These are phyloP conservation scores for Lasioglossum villosulum DNA, from an alignment of 2,888 invertebrate species.

Conservation along the genomic window DNA sequence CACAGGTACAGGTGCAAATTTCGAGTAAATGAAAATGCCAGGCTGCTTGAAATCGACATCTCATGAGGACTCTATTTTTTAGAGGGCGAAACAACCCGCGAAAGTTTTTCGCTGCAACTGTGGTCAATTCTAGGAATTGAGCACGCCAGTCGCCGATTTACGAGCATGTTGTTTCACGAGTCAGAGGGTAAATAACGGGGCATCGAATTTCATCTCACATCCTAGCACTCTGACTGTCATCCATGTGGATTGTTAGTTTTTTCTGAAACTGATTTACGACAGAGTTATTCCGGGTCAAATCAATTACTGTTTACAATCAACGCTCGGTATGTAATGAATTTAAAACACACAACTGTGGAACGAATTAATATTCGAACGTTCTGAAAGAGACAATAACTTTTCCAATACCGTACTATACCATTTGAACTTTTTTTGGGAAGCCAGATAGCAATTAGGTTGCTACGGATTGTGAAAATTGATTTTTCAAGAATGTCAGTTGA, in stretches of 20 bases:
- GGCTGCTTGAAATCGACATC: not conserved
- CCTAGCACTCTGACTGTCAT: conserved; percentile 18
- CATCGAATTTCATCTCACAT: conserved; percentile 25
- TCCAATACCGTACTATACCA: too few relatives aligned
- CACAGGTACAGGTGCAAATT: not conserved
- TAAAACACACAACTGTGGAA: not conserved
- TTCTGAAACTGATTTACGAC: conserved; percentile 2
- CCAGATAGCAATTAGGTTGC: too few relatives aligned
- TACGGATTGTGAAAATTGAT: too few relatives aligned
- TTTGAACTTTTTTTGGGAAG: too few relatives aligned
- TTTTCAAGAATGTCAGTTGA: too few relatives aligned
- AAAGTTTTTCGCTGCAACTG: conserved; percentile 22
- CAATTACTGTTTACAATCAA: not conserved
- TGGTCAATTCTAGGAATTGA: conserved; percentile 22
- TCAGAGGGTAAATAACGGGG: conserved; percentile 33
- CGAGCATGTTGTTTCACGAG: conserved; percentile 31
- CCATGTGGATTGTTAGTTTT: conserved; percentile 21
- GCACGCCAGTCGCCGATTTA: conserved; percentile 21
- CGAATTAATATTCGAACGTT: too few relatives aligned
- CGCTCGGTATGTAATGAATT: not conserved
- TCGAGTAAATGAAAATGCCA: not conserved
- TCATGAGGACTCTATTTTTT: conserved; percentile 11
- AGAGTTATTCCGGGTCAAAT: not conserved
- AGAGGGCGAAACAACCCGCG: conserved; percentile 5
- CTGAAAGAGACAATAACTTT: too few relatives aligned